Base-by-base conservation (phyloP, 2,888 invertebrate genomes). In the Papilio gigon region DNA sequence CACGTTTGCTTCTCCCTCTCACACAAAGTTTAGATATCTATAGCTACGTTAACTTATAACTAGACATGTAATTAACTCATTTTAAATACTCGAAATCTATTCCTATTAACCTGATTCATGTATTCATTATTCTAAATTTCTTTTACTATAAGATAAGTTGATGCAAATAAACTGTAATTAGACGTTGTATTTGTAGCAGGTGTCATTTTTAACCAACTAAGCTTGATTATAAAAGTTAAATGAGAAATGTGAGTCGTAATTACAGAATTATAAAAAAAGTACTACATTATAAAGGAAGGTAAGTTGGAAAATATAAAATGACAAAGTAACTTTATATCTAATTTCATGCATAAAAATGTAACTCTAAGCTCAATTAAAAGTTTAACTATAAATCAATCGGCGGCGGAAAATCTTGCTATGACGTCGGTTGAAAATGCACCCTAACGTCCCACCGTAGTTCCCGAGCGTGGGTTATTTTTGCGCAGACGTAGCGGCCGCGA, bases 331-430 rank as follows among this genome's bases (percentile, higher is more conserved):
- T 61, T 44, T 60, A 69, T 42, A 35, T 65, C 65, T 42, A 65
- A 65, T 61, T 65, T 62, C 42, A 56, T 53, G 56, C 65, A 69
- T 69, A 69, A 81, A 78, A 82, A 78, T 83, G 81, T 84, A 87
- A 86, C 84, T 87, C 85, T 85, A 85, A 86, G 86, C 82, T 84
- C 82, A 85, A 88, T 89, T 89, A 88, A 78, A 89, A 89, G 86
- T 89, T 90, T 80, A 79, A 83, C 85, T 82, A 87, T 89, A 89
- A 90, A 89, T 90, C 87, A 87, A 85, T 84, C 84, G 81, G 78
- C 74, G 79, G 78, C 77, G 80, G 81, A 80, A 85, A 85, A 83
- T 83, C 78, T 79, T 78, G 78, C 73, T 74, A 78, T 78, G 79
- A 77, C 78, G 77, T 75, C 76, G 71, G 74, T 67, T 71, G 73